A percentile compares a stretch with the other conserved stretches of the same genome.
Conservation (phyloP, 2,797 vertebrate genomes). For the Poecile montanus region DNA sequence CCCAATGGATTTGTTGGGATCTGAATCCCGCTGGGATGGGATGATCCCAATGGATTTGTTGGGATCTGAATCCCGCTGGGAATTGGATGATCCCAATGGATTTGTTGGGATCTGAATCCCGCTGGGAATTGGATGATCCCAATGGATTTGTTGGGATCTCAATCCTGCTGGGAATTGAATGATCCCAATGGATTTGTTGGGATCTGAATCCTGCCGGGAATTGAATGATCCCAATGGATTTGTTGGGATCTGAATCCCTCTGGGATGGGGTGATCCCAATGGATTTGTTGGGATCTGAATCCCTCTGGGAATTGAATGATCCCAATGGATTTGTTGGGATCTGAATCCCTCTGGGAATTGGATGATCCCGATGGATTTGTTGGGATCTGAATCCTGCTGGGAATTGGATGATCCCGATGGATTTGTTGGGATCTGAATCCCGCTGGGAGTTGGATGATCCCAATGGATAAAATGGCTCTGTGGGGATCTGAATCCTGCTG, state of each 20-base stretch:
- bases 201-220: no score
- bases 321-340: fast-evolving
- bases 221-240: fast-evolving
- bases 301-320: not conserved
- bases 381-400: not conserved
- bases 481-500: not conserved
- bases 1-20: fast-evolving
- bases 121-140: not conserved
- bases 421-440: no score
- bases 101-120: no score
- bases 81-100: not conserved
- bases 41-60: fast-evolving
- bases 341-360: fast-evolving
- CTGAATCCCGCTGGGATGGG: fast-evolving
- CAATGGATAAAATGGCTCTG: fast-evolving
- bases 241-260: fast-evolving
- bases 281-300: not conserved
- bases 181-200: no score
- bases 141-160: not conserved
- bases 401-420: not conserved
- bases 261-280: not conserved
- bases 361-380: fast-evolving
- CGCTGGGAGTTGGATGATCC: not conserved
- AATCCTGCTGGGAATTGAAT: not conserved
- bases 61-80: not conserved